Evolutionary conservation across 1,140 invertebrate genomes (phyloP), one percentile per base, ranked within the genome.

Genomic region (Notospermus geniculatus): DNA sequence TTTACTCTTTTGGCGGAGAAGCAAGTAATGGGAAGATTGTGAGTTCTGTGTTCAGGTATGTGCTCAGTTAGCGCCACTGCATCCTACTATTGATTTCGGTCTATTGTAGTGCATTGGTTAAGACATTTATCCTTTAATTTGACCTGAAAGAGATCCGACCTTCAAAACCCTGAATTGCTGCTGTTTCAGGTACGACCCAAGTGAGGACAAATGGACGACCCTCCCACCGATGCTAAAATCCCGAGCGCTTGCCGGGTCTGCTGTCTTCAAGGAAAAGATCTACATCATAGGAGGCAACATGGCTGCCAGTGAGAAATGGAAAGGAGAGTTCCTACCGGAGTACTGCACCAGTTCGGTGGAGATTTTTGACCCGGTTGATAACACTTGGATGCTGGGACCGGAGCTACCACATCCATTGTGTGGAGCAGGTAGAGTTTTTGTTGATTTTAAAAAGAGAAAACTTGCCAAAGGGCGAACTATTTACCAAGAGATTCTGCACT

Each of bases 151-250:
- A n/a, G n/a, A n/a, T n/a, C n/a, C n/a, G n/a, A n/a, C n/a, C n/a
- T n/a, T n/a, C n/a, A n/a, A n/a, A n/a, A n/a, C n/a, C n/a, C n/a
- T n/a, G n/a, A n/a, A n/a, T n/a, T n/a, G n/a, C n/a, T n/a, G n/a
- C n/a, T n/a, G 13, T 65, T 61, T 52, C 54, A 80, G 84, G 27
- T 86, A 85, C 76, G 85, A 86, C 65, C 83, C 84, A 13, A 75
- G 81, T 17, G 70, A 82, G 41, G 84, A 86, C 71, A 69, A 64
- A 1, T 86, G 85, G 85, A 79, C 80, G 46, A 82, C 85, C 73
- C 76, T 86, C 74, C 79, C 84, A 55, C 69, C 80, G 7, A 85
- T 86, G 84, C 70, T 73, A 13, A 75, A 74, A 27, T 75, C 82
- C 2, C 71, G 85, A 55, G 76, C 76, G 22, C 61, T 79, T 17